Evolutionary conservation across 2,888 invertebrate genomes (phyloP).

Genomic region (Iselma pallidipennis): DNA sequence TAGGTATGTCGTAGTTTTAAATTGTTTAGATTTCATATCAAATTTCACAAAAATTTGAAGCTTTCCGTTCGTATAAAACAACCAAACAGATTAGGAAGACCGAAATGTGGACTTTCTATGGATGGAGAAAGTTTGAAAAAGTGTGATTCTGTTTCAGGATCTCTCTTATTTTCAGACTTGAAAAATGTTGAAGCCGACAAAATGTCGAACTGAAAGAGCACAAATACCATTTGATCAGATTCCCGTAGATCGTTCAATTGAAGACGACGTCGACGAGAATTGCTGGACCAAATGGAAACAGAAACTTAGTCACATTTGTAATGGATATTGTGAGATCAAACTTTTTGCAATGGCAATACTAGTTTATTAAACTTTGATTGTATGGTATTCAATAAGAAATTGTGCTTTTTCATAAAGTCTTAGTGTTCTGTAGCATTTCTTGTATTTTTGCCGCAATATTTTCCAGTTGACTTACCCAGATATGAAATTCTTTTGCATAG

Average conservation of each 20-base stretch:
- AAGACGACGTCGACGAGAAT: not conserved
- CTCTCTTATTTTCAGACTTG: conserved; percentile 5
- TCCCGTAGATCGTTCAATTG: conserved; percentile 25
- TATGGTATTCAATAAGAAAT: too few relatives aligned
- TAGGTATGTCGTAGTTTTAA: too few relatives aligned
- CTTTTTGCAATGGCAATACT: too few relatives aligned
- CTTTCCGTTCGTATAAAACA: conserved; percentile 3
- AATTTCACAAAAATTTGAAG: conserved; percentile 10
- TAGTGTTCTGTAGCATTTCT: too few relatives aligned
- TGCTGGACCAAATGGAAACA: conserved; percentile 8
- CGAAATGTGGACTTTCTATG: not conserved
- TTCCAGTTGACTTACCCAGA: not conserved
- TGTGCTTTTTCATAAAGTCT: too few relatives aligned
- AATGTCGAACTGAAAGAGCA: conserved; percentile 16
- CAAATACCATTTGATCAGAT: conserved; percentile 35
- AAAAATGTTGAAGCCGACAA: conserved; percentile 23
- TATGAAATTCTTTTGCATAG: not conserved
- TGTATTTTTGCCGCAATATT: not conserved
- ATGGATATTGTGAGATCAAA: conserved; percentile 33
- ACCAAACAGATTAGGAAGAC: not conserved
- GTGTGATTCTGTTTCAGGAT: conserved; percentile 11
- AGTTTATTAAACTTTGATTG: too few relatives aligned
- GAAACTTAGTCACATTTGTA: conserved; percentile 28
- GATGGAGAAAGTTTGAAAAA: conserved; percentile 7
- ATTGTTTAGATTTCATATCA: too few relatives aligned